These are phyloP conservation scores for Morpho achilles DNA, from an alignment of 2,888 invertebrate species.

Conservation along the genomic window DNA sequence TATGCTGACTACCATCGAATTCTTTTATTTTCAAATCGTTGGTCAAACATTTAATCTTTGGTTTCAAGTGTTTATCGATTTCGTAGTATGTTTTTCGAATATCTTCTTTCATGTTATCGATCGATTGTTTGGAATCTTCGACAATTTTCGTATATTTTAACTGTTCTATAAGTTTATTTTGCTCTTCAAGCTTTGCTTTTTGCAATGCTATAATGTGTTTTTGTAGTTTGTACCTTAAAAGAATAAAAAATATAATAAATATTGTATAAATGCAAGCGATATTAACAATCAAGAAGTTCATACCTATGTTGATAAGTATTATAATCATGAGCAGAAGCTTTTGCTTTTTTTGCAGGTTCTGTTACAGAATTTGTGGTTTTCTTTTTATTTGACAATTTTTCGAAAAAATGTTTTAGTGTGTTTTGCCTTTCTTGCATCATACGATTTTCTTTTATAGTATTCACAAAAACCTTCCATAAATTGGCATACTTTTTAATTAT, in stretches of 20 bases:
- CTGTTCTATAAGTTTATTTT: slow-evolving; percentile 85
- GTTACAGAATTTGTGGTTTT: slow-evolving; percentile 34
- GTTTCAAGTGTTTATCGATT: slow-evolving; percentile 77
- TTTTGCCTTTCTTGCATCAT: slow-evolving; percentile 47
- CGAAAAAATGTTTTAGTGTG: slow-evolving; percentile 56
- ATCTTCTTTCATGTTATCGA: slow-evolving; percentile 77
- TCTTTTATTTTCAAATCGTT: slow-evolving; percentile 67
- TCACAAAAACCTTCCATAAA: slow-evolving; percentile 55
- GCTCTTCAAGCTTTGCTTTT: slow-evolving; percentile 84
- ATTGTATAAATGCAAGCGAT: not conserved
- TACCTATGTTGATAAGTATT: slow-evolving; percentile 66
- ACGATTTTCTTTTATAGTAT: slow-evolving; percentile 42
- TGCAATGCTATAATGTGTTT: slow-evolving; percentile 86
- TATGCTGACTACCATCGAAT: slow-evolving; percentile 46
- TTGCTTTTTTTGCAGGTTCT: slow-evolving; percentile 45
- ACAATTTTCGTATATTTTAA: slow-evolving; percentile 84
- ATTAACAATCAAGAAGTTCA: not conserved
- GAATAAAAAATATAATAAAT: not conserved
- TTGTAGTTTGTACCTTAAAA: slow-evolving; percentile 82
- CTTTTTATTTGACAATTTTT: slow-evolving; percentile 61
- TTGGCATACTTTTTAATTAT: slow-evolving; percentile 49
- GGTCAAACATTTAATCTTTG: slow-evolving; percentile 75
- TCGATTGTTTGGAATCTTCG: slow-evolving; percentile 81
- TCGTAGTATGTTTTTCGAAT: slow-evolving; percentile 77
- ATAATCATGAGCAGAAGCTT: slow-evolving; percentile 50